Evolutionary conservation across 2,797 vertebrate genomes (phyloP).

Genomic region (Malacoraja senta): DNA sequence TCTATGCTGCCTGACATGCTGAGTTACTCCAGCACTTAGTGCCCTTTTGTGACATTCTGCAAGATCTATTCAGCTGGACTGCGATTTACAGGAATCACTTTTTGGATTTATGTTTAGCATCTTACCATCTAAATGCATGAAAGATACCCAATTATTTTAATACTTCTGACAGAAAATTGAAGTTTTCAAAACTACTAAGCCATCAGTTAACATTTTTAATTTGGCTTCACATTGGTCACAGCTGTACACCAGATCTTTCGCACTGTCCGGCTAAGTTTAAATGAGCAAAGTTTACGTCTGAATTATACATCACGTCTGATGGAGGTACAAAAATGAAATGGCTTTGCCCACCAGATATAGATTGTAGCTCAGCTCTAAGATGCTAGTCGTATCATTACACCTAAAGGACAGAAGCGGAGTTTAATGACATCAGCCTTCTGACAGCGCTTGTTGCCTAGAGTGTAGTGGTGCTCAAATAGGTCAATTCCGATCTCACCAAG

Average conservation of each 20-base stretch:
- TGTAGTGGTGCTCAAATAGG: neutral
- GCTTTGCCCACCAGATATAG: neutral
- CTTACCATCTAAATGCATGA: neutral
- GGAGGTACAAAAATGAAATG: neutral
- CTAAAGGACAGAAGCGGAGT: neutral
- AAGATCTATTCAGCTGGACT: neutral
- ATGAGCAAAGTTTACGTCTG: neutral
- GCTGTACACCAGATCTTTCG: neutral
- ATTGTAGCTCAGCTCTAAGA: neutral
- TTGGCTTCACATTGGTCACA: neutral
- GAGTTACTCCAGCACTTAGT: too few species aligned
- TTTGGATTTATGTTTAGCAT: neutral
- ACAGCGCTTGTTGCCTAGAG: neutral
- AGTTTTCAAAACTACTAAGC: neutral
- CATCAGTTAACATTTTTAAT: neutral
- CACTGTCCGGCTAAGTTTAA: neutral
- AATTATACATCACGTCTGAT: neutral
- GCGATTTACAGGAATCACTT: neutral
- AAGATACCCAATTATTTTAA: neutral
- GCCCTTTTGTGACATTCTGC: neutral
- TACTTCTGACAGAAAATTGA: neutral
- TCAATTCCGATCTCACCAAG: neutral
- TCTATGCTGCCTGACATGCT: too few species aligned
- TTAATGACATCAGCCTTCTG: neutral
- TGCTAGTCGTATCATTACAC: neutral